Base-by-base conservation (phyloP, 2,113 vertebrate genomes). In the Plestiodon gilberti region DNA sequence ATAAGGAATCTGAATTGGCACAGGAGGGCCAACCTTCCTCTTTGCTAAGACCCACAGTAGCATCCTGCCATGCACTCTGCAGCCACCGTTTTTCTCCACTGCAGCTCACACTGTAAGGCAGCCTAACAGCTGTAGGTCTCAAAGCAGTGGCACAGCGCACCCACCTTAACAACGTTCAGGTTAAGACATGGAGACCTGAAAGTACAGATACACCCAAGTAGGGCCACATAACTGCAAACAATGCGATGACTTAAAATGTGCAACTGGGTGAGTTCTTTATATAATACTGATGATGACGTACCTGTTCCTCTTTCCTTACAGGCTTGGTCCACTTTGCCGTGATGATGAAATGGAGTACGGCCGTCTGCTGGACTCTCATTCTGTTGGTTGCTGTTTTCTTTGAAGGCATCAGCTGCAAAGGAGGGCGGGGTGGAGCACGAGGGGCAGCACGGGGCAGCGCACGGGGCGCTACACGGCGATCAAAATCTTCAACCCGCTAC, bases 401-500 rank as follows among this genome's bases (percentile, higher is more conserved):
- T 28, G 96, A 97, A 69, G 94, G 94, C 1, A 94, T 87, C 7
- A 79, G 95, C 69, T 92, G 91, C 61, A 97, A 97, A 88, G 97
- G 97, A 0, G 97, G 97, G 15, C 95, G 97, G 62, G 97, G 97
- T 28, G 97, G 97, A 1, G 96, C 97, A 28, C 90, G 97, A 71
- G 97, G 97, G 1, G 97, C 97, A 10, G 97, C 97, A 0, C 92
- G 97, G 13, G 97, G 97, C 1, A 92, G 95, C 17, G 81, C 96
- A 48, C 95, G 96, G 0, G 96, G 95, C 33, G 70, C 77, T 4
- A 92, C 93, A 0, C 96, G 96, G 3, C 94, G 96, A 57, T 92
- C 91, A 67, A 93, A 94, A 83, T 52, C 61, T 4, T 74, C 55
- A 6, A 83, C 88, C 0, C 95, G 96, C 1, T 91, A 88, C 38